Evolutionary conservation across 2,797 vertebrate genomes (phyloP), one percentile per base, ranked within the genome.

Genomic region (Nannoperca australis): DNA sequence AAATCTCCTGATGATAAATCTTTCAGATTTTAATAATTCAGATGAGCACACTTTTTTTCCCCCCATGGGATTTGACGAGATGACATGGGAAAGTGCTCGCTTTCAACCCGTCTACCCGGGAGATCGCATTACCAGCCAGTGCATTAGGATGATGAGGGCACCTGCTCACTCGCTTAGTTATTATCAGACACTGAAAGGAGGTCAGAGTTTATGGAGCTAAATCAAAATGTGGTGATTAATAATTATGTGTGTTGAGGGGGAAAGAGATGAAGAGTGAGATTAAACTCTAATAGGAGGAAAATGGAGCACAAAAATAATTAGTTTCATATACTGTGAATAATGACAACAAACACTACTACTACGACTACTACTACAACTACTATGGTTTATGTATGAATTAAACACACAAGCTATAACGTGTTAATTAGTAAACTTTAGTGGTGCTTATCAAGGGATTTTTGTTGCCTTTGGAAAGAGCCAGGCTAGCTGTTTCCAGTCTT

Each of bases 61-160:
- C 12, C 85, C 64, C 11, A 0, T 15, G 76, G 87, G 84, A 85
- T 76, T 85, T 65, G n/a, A 79, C 42, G 55, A 66, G 79, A 85
- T 30, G 74, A 73, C 64, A 18, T 75, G 34, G 60, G 64, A 86
- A 69, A 68, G 24, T 7, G 20, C 68, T 45, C 18, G 5, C 66
- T 82, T 66, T 42, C 68, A 78, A 53, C 65, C 73, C 22, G 53
- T 74, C 81, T 36, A 62, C 51, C 80, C 82, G 5, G 61, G 77
- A 89, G 91, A 88, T 90, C 72, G 50, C 63, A 69, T 93, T 91
- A 91, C 89, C 79, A 71, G 76, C 68, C 44, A 51, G 79, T 87
- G 83, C 90, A 91, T 92, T 89, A 90, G 84, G 79, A 79, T 76
- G 87, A 91, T 93, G 82, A 86, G 73, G 87, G 67, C 88, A 91